Conservation (phyloP, 2,888 invertebrate genomes). For the Bellardia bayeri region DNA sequence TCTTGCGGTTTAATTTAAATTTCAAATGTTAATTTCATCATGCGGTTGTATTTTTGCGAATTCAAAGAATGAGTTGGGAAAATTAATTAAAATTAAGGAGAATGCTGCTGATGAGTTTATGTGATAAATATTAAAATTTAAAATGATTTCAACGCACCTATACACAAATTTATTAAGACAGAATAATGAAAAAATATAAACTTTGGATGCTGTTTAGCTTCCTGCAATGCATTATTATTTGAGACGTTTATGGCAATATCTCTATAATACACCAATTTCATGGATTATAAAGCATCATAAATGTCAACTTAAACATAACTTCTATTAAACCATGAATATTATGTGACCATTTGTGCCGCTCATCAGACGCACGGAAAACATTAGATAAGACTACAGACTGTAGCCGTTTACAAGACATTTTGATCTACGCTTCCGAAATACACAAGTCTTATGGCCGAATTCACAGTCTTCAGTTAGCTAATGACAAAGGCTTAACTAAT, state of each 20-base stretch:
- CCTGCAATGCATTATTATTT: neutral
- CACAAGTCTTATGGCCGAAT: no score
- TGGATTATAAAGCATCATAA: no score
- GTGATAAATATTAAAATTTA: conserved; percentile 36
- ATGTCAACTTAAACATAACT: no score
- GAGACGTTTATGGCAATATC: neutral
- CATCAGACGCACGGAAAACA: no score
- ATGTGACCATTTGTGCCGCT: no score
- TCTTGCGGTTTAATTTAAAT: conserved; percentile 54
- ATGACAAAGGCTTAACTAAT: no score
- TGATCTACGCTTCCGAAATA: no score
- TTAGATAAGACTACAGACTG: no score
- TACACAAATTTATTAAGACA: neutral
- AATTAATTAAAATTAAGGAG: conserved; percentile 50
- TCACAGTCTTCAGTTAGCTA: no score
- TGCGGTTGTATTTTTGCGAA: conserved; percentile 47
- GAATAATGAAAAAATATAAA: neutral
- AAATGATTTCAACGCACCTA: neutral
- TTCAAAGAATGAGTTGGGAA: conserved; percentile 4
- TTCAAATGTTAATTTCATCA: conserved; percentile 27
- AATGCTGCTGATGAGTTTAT: neutral
- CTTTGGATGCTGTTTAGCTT: neutral
- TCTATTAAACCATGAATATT: no score
- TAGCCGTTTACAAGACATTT: no score
- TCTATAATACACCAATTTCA: no score